Evolutionary conservation across 2,113 vertebrate species (phyloP).

Genomic region (Etheostoma spectabile): DNA sequence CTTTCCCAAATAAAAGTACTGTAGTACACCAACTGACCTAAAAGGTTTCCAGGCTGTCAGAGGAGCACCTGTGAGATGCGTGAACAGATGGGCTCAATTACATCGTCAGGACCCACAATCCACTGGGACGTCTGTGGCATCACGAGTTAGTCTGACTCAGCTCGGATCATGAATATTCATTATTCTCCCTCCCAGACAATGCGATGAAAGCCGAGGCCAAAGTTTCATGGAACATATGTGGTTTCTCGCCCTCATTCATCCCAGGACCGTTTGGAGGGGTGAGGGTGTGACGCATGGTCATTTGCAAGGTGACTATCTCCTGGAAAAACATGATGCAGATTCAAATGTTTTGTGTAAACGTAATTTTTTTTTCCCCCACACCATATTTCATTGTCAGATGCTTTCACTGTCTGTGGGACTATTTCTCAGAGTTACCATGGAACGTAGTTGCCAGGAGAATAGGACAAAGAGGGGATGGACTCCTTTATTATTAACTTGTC

Average conservation of each 20-base stretch:
- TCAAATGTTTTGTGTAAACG: neutral
- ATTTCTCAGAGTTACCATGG: neutral
- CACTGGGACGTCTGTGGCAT: constrained; percentile 50
- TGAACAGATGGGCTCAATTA: constrained; percentile 72
- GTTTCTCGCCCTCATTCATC: constrained; percentile 33
- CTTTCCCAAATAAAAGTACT: neutral
- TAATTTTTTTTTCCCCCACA: neutral
- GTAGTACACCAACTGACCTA: constrained; percentile 16
- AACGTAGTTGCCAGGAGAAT: constrained; percentile 10
- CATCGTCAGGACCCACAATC: constrained; percentile 64
- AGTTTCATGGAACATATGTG: constrained; percentile 61
- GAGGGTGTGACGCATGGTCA: neutral
- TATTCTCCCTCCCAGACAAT: constrained; percentile 41
- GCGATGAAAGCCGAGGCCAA: constrained; percentile 52
- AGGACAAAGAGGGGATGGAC: constrained; percentile 49
- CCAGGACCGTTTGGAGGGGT: constrained; percentile 25
- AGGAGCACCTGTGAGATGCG: constrained; percentile 58
- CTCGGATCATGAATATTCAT: constrained; percentile 70
- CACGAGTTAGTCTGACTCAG: constrained; percentile 42
- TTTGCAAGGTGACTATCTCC: neutral
- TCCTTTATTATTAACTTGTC: constrained; percentile 67
- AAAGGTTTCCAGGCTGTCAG: constrained; percentile 28
- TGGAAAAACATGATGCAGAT: neutral
- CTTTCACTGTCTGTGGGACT: constrained; percentile 7
- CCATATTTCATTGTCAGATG: neutral